Evolutionary conservation across 2,888 invertebrate genomes (phyloP), one percentile per base, ranked within the genome.

Genomic region (Leptopterna dolabrata): DNA sequence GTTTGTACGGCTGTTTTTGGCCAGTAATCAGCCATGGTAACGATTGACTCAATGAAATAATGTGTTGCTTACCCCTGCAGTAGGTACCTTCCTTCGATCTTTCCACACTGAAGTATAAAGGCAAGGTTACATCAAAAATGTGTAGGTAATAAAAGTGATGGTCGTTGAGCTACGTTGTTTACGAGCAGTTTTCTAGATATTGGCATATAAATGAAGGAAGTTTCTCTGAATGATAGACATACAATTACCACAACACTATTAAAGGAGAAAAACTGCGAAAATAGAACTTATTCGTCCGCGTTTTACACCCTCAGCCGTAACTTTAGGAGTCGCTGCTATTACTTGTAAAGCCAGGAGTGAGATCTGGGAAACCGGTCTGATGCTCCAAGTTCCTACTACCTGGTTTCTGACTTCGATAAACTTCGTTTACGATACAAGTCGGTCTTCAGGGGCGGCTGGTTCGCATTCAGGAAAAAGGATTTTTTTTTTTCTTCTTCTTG

Each of bases 381-480:
- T 4, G 30, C 47, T 19, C 24, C 29, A 43, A 45, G 43, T 78
- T 78, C 78, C 45, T 78, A 78, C 78, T 78, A 78, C 78, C 78
- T 78, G 78, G 78, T 78, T 78, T 73, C 36, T 16, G 78, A 78
- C 24, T 78, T 78, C 16, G 78, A 27, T 45, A 78, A 78, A 78
- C 78, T 47, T 45, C 45, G 78, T 78, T 78, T 78, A 78, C 78
- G 78, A 47, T 78, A 78, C 47, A 78, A 19, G 78, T 47, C 78
- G 45, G 24, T 78, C 78, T 45, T 78, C 78, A 78, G 45, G 78
- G 78, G 19, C 78, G 45, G 47, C 43, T n/a, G 30, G 30, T 76
- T 19, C 78, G 45, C 78, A 19, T 78, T 47, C 27, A 78, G 78
- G 78, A 78, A 78, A 43, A 45, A 41, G 43, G 41, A 73, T 1